phyloP scores from a whole-genome alignment of 1,140 invertebrate genomes.

The Anagrus nilaparvatae region DNA sequence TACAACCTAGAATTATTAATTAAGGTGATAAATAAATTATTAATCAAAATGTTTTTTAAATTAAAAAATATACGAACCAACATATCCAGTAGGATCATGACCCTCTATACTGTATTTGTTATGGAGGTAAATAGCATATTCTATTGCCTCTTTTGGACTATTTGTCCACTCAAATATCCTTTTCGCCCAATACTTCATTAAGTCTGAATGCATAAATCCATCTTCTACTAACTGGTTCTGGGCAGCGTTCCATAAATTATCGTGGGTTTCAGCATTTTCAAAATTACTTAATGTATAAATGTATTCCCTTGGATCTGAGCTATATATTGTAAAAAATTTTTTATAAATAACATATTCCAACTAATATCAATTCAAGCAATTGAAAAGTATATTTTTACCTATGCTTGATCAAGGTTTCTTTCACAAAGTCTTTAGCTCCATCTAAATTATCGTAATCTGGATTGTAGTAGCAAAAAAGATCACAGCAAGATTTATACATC shows the following conservation, averaged over 20 bases:
- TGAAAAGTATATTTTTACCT: too few relatives aligned
- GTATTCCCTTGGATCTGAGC: slow-evolving; percentile 72
- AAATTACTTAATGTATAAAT: slow-evolving; percentile 56
- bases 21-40: too few relatives aligned
- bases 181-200: slow-evolving; percentile 92
- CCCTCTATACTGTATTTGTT: slow-evolving; percentile 82
- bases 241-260: slow-evolving; percentile 84
- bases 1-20: too few relatives aligned
- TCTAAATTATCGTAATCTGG: slow-evolving; percentile 70
- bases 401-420: slow-evolving; percentile 68
- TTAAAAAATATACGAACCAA: slow-evolving; percentile 53
- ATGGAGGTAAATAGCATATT: slow-evolving; percentile 69
- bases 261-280: slow-evolving; percentile 62
- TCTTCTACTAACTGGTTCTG: slow-evolving; percentile 69
- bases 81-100: slow-evolving; percentile 81
- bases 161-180: slow-evolving; percentile 80
- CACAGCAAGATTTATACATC: slow-evolving; percentile 69
- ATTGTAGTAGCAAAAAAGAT: slow-evolving; percentile 87
- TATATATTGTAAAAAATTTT: slow-evolving; percentile 66
- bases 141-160: slow-evolving; percentile 68
- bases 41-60: too few relatives aligned
- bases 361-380: slow-evolving; percentile 12
- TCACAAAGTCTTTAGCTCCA: slow-evolving; percentile 72
- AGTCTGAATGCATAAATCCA: slow-evolving; percentile 85
- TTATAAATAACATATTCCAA: slow-evolving; percentile 12